Percentiles rank a stretch among this genome's conserved stretches.
phyloP scores from a whole-genome alignment of 2,888 invertebrate genomes.

The Erynnis tages region DNA sequence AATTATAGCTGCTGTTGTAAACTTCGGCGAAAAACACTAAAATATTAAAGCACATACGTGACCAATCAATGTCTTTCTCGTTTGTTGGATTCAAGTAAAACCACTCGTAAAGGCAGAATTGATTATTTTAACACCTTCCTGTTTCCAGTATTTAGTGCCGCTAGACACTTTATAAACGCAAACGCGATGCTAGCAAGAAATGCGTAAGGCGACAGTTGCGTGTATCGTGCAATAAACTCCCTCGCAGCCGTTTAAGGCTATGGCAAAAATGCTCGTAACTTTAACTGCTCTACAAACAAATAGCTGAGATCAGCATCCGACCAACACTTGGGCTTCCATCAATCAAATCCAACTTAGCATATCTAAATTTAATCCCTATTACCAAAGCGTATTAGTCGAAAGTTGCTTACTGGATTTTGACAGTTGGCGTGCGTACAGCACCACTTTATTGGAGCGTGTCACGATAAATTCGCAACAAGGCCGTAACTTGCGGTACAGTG shows the following conservation, averaged over 20 bases:
- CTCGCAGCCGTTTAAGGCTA: slow-evolving; percentile 29
- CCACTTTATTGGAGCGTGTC: slow-evolving; percentile 37
- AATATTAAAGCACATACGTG: not conserved
- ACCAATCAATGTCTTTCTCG: not conserved
- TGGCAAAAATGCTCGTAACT: slow-evolving; percentile 29
- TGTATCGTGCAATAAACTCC: slow-evolving; percentile 24
- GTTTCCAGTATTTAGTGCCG: slow-evolving; percentile 1
- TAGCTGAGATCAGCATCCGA: slow-evolving; percentile 20
- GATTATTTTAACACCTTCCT: slow-evolving; percentile 20
- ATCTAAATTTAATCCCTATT: slow-evolving; percentile 24
- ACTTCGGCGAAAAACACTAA: no score
- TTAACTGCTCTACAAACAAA: slow-evolving; percentile 31
- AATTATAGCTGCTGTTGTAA: no score
- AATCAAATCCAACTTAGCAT: slow-evolving; percentile 20
- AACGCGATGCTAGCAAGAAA: slow-evolving; percentile 3
- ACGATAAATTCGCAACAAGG: slow-evolving; percentile 51
- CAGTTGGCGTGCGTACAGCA: slow-evolving; percentile 34
- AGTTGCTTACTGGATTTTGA: slow-evolving; percentile 23
- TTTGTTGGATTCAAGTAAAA: not conserved
- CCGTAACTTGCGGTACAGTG: slow-evolving; percentile 48
- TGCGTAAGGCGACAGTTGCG: slow-evolving; percentile 17
- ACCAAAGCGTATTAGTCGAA: slow-evolving; percentile 1
- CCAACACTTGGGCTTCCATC: slow-evolving; percentile 21
- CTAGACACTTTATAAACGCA: slow-evolving; percentile 11
- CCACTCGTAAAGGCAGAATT: not conserved